phyloP scores from a whole-genome alignment of 2,888 invertebrate species.

The Leucozona laternaria region DNA sequence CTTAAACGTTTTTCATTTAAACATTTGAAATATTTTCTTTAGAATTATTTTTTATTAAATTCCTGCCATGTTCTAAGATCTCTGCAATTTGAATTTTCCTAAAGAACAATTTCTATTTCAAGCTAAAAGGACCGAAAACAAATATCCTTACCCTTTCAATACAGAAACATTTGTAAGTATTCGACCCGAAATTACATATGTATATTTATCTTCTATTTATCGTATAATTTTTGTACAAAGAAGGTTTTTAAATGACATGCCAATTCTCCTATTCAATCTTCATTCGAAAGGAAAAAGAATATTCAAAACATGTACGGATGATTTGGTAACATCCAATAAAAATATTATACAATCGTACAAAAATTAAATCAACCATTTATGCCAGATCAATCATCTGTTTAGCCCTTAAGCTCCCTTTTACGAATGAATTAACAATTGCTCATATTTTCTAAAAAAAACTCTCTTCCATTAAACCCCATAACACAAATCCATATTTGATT shows the following conservation, averaged over 20 bases:
- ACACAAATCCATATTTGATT: background rate
- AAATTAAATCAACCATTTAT: constrained; percentile 13
- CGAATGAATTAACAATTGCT: constrained; percentile 21
- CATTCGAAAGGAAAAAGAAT: background rate
- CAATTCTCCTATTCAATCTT: background rate
- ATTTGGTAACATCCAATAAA: background rate
- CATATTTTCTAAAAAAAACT: background rate
- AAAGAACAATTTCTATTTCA: background rate
- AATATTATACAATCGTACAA: background rate
- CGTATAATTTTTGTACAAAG: background rate
- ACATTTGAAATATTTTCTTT: no score
- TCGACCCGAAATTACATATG: no score
- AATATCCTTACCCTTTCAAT: no score
- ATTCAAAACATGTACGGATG: background rate
- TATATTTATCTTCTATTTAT: background rate
- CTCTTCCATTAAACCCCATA: background rate
- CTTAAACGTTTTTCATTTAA: no score
- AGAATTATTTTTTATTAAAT: no score
- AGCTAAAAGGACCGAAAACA: no score
- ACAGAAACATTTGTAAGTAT: no score
- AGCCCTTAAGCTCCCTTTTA: background rate
- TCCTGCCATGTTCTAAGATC: no score
- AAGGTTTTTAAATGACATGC: background rate
- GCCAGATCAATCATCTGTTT: constrained; percentile 3
- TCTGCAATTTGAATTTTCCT: background rate